These are phyloP conservation scores for Pelobates cultripes DNA, from an alignment of 2,797 vertebrate genomes.

Conservation along the genomic window DNA sequence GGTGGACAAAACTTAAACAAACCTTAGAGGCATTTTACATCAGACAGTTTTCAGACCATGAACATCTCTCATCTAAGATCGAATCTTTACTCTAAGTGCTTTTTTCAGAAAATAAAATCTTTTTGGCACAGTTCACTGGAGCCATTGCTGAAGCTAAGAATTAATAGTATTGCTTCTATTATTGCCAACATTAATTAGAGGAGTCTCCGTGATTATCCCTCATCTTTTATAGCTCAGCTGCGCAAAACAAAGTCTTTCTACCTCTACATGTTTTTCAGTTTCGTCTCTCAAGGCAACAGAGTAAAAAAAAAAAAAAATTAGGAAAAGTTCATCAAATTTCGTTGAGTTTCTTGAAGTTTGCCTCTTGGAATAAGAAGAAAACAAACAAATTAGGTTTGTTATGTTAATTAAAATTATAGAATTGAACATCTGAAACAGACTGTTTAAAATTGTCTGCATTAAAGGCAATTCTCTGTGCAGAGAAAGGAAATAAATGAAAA, in stretches of 20 bases:
- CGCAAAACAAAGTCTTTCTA: constrained; percentile 30
- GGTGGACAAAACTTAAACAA: no score
- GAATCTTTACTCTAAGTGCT: constrained; percentile 60
- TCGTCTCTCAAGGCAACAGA: constrained; percentile 24
- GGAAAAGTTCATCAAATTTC: background rate
- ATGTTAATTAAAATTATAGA: constrained; percentile 37
- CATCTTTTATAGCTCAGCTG: constrained; percentile 41
- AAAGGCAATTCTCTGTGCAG: background rate
- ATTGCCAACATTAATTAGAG: constrained; percentile 49
- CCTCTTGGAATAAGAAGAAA: background rate
- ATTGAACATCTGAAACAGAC: background rate
- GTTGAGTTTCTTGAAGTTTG: constrained; percentile 23
- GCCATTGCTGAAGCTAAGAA: constrained; percentile 53
- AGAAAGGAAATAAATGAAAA: fast-evolving
- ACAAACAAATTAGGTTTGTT: background rate
- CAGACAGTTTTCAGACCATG: background rate
- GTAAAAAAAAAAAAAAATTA: no score
- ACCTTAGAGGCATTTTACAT: constrained; percentile 4
- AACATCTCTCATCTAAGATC: constrained; percentile 55
- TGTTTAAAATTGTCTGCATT: background rate
- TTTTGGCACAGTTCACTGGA: constrained; percentile 61
- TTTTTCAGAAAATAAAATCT: constrained; percentile 57
- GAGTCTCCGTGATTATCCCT: constrained; percentile 41
- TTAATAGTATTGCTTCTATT: constrained; percentile 56
- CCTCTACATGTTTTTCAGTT: background rate